These are phyloP conservation scores for Clarias laeviceps DNA, from an alignment of 2,797 vertebrate species.

Conservation along the genomic window DNA sequence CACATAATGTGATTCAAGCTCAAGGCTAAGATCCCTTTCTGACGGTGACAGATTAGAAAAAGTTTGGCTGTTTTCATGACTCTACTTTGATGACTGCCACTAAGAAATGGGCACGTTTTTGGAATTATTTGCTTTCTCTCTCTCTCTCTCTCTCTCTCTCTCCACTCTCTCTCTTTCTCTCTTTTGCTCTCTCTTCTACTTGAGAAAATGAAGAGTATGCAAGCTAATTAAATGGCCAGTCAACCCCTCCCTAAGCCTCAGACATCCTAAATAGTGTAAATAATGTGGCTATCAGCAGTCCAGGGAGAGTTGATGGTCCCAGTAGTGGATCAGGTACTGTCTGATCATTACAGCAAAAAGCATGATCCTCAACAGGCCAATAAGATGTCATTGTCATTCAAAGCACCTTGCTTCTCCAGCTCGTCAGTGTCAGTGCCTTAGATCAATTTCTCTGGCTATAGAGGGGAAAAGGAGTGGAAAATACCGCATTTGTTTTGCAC, in stretches of 20 bases:
- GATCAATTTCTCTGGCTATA: slow-evolving; percentile 61
- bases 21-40: slow-evolving; percentile 60
- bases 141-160: background rate
- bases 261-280: slow-evolving; percentile 56
- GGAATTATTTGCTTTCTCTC: slow-evolving; percentile 48
- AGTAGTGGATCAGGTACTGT: slow-evolving; percentile 29
- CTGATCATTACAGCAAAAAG: slow-evolving; percentile 58
- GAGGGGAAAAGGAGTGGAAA: slow-evolving; percentile 57
- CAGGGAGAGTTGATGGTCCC: slow-evolving; percentile 34
- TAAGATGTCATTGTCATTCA: slow-evolving; percentile 47
- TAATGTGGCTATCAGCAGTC: slow-evolving; percentile 55
- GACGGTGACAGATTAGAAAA: slow-evolving; percentile 62
- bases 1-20: slow-evolving; percentile 65
- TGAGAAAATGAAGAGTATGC: slow-evolving; percentile 48
- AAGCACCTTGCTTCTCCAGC: slow-evolving; percentile 24
- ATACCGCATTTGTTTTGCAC: slow-evolving; percentile 63
- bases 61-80: slow-evolving; percentile 53
- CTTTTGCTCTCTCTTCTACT: slow-evolving; percentile 1
- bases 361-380: slow-evolving; percentile 54
- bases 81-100: slow-evolving; percentile 45
- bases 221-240: slow-evolving; percentile 60
- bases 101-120: slow-evolving; percentile 49
- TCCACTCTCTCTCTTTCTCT: background rate
- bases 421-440: slow-evolving; percentile 37
- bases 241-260: slow-evolving; percentile 33